Evolutionary conservation across 2,888 invertebrate species (phyloP).

Genomic region (Pterostichus niger): DNA sequence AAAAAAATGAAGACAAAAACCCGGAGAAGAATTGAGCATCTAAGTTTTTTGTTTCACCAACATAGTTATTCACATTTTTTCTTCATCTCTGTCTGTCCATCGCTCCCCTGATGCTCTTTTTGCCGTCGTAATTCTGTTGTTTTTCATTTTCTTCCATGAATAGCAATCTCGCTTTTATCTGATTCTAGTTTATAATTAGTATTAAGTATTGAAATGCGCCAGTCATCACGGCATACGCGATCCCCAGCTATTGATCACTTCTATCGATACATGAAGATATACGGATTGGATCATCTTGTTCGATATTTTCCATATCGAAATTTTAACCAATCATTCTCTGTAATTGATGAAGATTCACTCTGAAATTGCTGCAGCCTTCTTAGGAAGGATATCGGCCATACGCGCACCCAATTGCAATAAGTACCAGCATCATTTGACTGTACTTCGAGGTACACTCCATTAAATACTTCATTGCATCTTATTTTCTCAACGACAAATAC

Average conservation of each 20-base stretch:
- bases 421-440: too few species aligned
- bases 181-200: constrained; percentile 66
- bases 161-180: constrained; percentile 66
- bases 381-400: too few species aligned
- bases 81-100: not conserved
- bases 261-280: constrained; percentile 59
- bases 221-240: constrained; percentile 48
- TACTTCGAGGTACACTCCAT: too few species aligned
- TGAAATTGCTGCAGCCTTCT: too few species aligned
- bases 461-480: too few species aligned
- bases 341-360: constrained; percentile 55
- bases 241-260: constrained; percentile 48
- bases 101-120: constrained; percentile 11
- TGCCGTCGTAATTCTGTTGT: constrained; percentile 55
- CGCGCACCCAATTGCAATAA: too few species aligned
- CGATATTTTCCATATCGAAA: constrained; percentile 43
- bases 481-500: too few species aligned
- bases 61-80: constrained; percentile 55
- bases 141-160: constrained; percentile 64
- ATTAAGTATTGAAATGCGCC: constrained; percentile 64
- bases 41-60: constrained; percentile 40
- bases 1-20: constrained; percentile 26
- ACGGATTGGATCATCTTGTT: constrained; percentile 25
- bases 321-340: constrained; percentile 64
- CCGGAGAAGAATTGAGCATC: constrained; percentile 11